Conservation (phyloP, 1,140 invertebrate genomes). For the Pseudomyrmex sp. region DNA sequence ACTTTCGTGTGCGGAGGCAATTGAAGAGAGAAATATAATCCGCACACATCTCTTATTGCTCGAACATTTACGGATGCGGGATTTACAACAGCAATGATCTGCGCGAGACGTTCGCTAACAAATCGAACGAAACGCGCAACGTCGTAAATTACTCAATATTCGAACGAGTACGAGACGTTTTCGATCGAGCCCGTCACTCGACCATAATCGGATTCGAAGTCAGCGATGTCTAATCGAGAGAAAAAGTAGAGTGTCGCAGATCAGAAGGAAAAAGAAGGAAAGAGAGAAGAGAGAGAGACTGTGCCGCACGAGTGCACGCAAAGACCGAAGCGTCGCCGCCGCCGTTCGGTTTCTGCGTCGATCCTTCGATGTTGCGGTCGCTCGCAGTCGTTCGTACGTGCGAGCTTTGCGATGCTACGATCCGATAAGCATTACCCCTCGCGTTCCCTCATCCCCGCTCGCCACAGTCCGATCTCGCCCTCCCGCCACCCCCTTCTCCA, state of each 20-base stretch:
- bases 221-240: slow-evolving; percentile 1
- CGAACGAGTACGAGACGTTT: too few species aligned
- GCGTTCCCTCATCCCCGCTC: slow-evolving; percentile 52
- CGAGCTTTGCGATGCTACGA: slow-evolving; percentile 79
- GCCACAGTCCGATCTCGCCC: slow-evolving; percentile 48
- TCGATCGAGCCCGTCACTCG: too few species aligned
- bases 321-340: slow-evolving; percentile 23
- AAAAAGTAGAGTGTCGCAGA: slow-evolving; percentile 12
- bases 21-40: background rate
- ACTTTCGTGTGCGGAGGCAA: background rate
- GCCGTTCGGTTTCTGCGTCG: slow-evolving; percentile 53
- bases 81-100: too few species aligned
- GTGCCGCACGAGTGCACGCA: slow-evolving; percentile 60
- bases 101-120: too few species aligned
- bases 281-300: background rate
- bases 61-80: too few species aligned
- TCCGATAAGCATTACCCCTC: slow-evolving; percentile 79
- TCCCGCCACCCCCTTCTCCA: slow-evolving; percentile 10
- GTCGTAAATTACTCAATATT: too few species aligned
- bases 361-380: slow-evolving; percentile 69
- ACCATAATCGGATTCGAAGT: slow-evolving; percentile 33
- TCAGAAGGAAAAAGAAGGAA: background rate
- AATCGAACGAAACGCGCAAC: too few species aligned
- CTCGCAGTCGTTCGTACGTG: slow-evolving; percentile 78
- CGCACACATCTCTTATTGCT: too few species aligned